These are phyloP conservation scores for Sepiola atlantica DNA, from an alignment of 2,888 invertebrate species.

Conservation along the genomic window DNA sequence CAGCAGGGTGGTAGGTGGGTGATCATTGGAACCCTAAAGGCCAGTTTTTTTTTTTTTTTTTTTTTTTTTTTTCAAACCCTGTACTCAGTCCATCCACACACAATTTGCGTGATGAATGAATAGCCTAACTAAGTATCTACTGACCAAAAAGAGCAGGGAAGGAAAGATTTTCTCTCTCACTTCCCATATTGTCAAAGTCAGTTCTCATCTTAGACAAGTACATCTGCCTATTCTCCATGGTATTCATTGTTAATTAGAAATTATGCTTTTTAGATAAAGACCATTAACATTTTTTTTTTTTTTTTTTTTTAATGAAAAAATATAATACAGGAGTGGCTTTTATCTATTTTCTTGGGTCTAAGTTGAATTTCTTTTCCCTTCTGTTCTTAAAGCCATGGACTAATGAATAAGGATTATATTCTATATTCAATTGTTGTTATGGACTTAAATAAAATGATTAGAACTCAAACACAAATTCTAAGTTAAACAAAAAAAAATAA, in stretches of 20 bases:
- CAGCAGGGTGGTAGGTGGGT: not conserved
- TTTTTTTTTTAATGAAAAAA: not conserved
- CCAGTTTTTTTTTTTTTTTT: not conserved
- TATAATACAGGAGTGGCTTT: not conserved
- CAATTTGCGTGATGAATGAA: conserved; percentile 4
- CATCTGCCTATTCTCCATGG: not conserved
- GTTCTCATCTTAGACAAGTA: conserved; percentile 15
- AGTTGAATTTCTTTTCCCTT: not conserved
- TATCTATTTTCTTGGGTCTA: not conserved
- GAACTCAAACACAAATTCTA: not conserved
- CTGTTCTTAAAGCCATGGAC: not conserved
- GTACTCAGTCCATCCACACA: conserved; percentile 32
- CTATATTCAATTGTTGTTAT: not conserved
- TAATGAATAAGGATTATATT: not conserved
- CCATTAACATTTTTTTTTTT: not conserved
- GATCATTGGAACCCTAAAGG: not conserved
- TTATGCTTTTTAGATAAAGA: not conserved
- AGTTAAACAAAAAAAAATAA: not conserved
- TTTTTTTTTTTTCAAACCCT: not conserved
- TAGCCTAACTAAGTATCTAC: not conserved
- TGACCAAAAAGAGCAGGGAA: not conserved
- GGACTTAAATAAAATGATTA: not conserved
- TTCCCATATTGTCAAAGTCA: not conserved
- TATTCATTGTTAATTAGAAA: not conserved
- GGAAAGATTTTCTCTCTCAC: not conserved